Evolutionary conservation across 2,888 invertebrate genomes (phyloP).

Genomic region (Coronaproctus castanopsis): DNA sequence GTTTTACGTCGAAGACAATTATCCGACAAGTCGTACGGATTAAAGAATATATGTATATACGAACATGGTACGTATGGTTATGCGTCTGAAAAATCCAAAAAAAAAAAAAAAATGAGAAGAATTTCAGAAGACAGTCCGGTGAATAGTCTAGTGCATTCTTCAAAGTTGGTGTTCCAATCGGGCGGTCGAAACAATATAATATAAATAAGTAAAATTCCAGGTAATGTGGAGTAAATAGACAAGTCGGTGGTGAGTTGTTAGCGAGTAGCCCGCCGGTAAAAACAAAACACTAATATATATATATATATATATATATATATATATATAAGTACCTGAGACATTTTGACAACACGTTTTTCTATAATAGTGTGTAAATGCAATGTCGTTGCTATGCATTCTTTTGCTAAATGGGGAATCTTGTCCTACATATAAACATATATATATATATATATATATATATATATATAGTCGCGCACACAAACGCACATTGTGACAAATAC

Average conservation of each 20-base stretch:
- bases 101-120: neutral
- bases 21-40: no score
- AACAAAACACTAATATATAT: no score
- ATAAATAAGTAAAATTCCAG: slow-evolving; percentile 13
- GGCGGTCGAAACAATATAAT: slow-evolving; percentile 13
- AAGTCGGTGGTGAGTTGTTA: neutral
- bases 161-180: slow-evolving; percentile 7
- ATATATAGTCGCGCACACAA: no score
- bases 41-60: no score
- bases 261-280: no score
- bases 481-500: no score
- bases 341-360: slow-evolving; percentile 13
- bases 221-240: neutral
- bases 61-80: no score
- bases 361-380: slow-evolving; percentile 14
- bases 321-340: no score
- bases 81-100: neutral
- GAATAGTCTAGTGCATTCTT: slow-evolving; percentile 1
- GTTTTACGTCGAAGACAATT: no score
- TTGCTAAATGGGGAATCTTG: slow-evolving; percentile 13
- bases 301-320: no score
- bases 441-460: no score
- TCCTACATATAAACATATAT: slow-evolving; percentile 9
- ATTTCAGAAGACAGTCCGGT: neutral
- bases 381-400: slow-evolving; percentile 8